phyloP scores from a whole-genome alignment of 2,888 invertebrate genomes.

The Dysmachus trigonus region DNA sequence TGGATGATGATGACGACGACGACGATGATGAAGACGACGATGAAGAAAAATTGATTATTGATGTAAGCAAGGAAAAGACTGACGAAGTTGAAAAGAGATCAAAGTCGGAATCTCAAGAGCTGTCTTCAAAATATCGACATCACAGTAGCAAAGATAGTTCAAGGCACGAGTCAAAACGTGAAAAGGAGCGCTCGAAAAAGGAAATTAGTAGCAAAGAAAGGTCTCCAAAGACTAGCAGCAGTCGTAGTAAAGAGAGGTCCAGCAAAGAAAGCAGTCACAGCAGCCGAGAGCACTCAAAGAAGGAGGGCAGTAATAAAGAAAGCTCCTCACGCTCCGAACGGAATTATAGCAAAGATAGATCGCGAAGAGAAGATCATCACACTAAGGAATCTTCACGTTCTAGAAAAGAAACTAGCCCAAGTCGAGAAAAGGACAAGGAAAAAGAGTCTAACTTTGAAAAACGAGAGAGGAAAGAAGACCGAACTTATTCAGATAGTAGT shows the following conservation, averaged over 20 bases:
- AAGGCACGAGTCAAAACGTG: slow-evolving; percentile 50
- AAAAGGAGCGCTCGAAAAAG: slow-evolving; percentile 13
- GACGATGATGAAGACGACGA: slow-evolving; percentile 45
- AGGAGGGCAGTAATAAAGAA: background rate
- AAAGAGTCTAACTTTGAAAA: background rate
- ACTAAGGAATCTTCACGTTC: background rate
- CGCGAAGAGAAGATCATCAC: slow-evolving; percentile 50
- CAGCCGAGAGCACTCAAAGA: background rate
- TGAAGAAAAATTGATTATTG: slow-evolving; percentile 48
- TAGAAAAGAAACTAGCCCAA: background rate
- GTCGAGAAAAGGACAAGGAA: background rate
- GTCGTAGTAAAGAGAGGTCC: background rate
- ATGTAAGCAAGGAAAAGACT: slow-evolving; percentile 48
- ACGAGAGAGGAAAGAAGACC: background rate
- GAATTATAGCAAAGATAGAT: slow-evolving; percentile 51
- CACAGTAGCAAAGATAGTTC: slow-evolving; percentile 44
- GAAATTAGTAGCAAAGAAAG: slow-evolving; percentile 49
- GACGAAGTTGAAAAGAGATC: slow-evolving; percentile 47
- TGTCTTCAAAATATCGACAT: slow-evolving; percentile 6
- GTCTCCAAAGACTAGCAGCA: background rate
- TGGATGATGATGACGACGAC: background rate
- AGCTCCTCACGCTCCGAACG: slow-evolving; percentile 56
- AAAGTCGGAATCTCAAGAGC: slow-evolving; percentile 38
- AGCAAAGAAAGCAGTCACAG: background rate
- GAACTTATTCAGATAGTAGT: slow-evolving; percentile 30